Conservation (phyloP, 2,797 vertebrate genomes). For the Acipenser ruthenus region DNA sequence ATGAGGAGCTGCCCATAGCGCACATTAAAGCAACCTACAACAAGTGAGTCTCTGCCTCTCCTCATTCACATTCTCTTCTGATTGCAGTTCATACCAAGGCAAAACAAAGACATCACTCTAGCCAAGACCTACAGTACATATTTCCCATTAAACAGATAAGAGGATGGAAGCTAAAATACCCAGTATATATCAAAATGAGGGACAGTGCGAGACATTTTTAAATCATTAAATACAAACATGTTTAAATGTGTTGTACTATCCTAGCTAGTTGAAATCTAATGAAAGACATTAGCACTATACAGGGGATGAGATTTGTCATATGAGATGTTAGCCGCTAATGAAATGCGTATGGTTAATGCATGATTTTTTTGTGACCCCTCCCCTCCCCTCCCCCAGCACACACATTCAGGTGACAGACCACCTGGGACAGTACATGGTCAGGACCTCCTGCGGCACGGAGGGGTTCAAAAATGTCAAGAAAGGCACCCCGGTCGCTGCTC, state of each 20-base stretch:
- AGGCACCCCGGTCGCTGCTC: conserved; percentile 76
- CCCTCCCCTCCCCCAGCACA: conserved; percentile 64
- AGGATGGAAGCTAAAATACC: not conserved
- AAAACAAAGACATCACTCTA: no score
- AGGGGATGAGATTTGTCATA: not conserved
- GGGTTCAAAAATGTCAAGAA: conserved; percentile 88
- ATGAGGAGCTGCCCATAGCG: conserved; percentile 76
- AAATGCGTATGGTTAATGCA: not conserved
- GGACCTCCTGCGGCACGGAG: conserved; percentile 77
- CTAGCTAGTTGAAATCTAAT: no score
- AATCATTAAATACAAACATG: no score
- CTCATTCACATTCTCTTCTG: no score
- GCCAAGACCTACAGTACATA: no score
- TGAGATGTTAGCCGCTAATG: not conserved
- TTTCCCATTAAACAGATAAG: no score
- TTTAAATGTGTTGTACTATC: no score
- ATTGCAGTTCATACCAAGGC: no score
- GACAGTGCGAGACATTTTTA: not conserved
- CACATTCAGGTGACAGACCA: conserved; percentile 76
- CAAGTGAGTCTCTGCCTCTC: conserved; percentile 67
- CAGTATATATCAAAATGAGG: not conserved
- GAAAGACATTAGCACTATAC: no score
- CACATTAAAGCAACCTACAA: conserved; percentile 92
- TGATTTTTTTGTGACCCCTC: not conserved
- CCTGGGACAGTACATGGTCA: conserved; percentile 50